Evolutionary conservation across 2,888 invertebrate genomes (phyloP).

Genomic region (Drosophila prolongata): DNA sequence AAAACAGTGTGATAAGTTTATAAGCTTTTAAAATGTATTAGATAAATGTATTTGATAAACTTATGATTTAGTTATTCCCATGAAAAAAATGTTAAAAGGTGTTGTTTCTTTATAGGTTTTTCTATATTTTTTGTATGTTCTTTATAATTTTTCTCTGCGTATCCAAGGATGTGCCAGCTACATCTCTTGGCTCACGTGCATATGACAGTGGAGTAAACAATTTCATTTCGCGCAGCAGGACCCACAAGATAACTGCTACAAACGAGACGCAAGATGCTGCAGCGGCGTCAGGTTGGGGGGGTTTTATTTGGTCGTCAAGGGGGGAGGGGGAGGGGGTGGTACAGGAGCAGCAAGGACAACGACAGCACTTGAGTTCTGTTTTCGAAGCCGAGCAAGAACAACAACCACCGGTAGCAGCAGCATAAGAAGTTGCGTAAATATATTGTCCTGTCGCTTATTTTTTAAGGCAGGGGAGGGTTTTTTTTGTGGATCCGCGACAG

Average conservation of each 20-base stretch:
- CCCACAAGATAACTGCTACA: slow-evolving; percentile 74
- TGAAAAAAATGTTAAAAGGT: no score
- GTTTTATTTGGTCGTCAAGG: no score
- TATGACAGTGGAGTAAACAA: slow-evolving; percentile 80
- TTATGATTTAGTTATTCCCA: no score
- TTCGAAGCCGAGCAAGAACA: slow-evolving; percentile 44
- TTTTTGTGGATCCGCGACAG: slow-evolving; percentile 24
- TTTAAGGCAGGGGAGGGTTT: background rate
- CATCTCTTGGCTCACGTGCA: slow-evolving; percentile 70
- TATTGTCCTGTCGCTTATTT: slow-evolving; percentile 74
- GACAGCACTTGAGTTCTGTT: slow-evolving; percentile 69
- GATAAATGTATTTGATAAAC: no score
- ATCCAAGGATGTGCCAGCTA: slow-evolving; percentile 45
- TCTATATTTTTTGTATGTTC: no score
- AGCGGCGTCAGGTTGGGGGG: slow-evolving; percentile 29
- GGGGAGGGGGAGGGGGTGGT: slow-evolving; percentile 11
- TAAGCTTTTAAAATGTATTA: no score
- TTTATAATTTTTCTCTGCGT: background rate
- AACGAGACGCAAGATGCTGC: slow-evolving; percentile 77
- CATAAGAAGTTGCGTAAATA: slow-evolving; percentile 79
- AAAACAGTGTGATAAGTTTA: no score
- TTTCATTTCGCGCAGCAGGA: slow-evolving; percentile 77
- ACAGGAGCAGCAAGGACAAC: slow-evolving; percentile 54
- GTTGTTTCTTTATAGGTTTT: no score
- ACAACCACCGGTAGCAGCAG: slow-evolving; percentile 61